A percentile compares a stretch with the other conserved stretches of the same genome.
phyloP scores from a whole-genome alignment of 2,888 invertebrate genomes.

The Caenorhabditis sulstoni region DNA sequence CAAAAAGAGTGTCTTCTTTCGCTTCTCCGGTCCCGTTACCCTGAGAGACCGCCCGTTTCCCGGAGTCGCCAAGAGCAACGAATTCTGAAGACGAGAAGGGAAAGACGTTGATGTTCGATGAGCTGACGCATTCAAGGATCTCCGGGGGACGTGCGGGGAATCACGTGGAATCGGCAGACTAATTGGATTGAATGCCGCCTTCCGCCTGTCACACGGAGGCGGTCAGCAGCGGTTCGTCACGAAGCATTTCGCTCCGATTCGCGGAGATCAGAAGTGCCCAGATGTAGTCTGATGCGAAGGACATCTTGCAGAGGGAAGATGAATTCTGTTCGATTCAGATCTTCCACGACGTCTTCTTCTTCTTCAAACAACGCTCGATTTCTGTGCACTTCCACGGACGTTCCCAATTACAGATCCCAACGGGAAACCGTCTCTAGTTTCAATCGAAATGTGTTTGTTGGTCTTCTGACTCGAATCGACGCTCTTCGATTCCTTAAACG shows the following conservation, averaged over 20 bases:
- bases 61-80: not conserved
- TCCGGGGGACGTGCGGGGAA: not conserved
- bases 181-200: slow-evolving; percentile 14
- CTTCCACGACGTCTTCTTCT: too few relatives aligned
- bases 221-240: slow-evolving; percentile 15
- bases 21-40: not conserved
- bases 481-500: slow-evolving; percentile 39
- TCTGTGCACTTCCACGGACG: too few relatives aligned
- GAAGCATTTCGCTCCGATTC: slow-evolving; percentile 2
- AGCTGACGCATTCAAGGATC: not conserved
- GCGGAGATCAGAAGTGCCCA: not conserved
- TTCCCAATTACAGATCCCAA: too few relatives aligned
- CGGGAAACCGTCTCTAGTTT: not conserved
- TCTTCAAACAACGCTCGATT: too few relatives aligned
- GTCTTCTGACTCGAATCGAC: slow-evolving; percentile 8
- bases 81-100: too few relatives aligned
- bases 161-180: slow-evolving; percentile 3
- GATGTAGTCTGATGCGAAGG: slow-evolving; percentile 6
- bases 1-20: too few relatives aligned
- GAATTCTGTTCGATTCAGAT: too few relatives aligned
- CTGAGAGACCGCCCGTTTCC: slow-evolving; percentile 12
- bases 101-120: not conserved
- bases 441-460: slow-evolving; percentile 18
- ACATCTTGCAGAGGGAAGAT: too few relatives aligned
- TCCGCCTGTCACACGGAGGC: not conserved